Evolutionary conservation across 2,113 vertebrate species (phyloP).

Genomic region (Plecturocebus donacophilus): DNA sequence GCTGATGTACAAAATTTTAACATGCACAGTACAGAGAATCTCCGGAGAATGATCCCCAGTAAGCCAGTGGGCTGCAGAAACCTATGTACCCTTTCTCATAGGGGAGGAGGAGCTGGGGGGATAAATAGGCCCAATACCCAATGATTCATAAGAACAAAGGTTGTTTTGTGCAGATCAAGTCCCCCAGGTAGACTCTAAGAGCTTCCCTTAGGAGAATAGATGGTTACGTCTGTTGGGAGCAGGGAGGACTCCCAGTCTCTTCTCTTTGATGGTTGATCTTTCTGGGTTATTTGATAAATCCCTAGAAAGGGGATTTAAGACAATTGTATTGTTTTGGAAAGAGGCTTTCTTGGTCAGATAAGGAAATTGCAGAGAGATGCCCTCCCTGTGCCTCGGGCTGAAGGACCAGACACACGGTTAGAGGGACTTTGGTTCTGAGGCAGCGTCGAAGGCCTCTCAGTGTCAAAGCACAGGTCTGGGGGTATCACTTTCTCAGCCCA

Average conservation of each 20-base stretch:
- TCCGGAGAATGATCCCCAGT: background rate
- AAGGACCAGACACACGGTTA: background rate
- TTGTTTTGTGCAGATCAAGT: too few species aligned
- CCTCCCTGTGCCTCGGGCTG: background rate
- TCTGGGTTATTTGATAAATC: background rate
- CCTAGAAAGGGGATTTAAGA: background rate
- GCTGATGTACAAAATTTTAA: background rate
- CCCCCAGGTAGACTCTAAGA: too few species aligned
- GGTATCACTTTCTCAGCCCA: background rate
- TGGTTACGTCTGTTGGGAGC: too few species aligned
- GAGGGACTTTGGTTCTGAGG: background rate
- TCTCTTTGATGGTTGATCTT: background rate
- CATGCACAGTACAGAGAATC: background rate
- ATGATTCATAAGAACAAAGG: too few species aligned
- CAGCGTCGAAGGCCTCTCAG: background rate
- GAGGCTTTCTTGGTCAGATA: background rate
- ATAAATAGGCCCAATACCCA: background rate
- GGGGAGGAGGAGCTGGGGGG: background rate
- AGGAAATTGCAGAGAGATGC: background rate
- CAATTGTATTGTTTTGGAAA: background rate
- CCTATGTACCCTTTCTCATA: background rate
- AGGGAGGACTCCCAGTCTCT: too few species aligned
- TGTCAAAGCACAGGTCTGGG: background rate
- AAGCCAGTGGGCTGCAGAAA: background rate
- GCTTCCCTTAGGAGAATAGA: too few species aligned